Evolutionary conservation across 1,140 invertebrate species (phyloP), one percentile per base, ranked within the genome.

Genomic region (Ceratina japonica): DNA sequence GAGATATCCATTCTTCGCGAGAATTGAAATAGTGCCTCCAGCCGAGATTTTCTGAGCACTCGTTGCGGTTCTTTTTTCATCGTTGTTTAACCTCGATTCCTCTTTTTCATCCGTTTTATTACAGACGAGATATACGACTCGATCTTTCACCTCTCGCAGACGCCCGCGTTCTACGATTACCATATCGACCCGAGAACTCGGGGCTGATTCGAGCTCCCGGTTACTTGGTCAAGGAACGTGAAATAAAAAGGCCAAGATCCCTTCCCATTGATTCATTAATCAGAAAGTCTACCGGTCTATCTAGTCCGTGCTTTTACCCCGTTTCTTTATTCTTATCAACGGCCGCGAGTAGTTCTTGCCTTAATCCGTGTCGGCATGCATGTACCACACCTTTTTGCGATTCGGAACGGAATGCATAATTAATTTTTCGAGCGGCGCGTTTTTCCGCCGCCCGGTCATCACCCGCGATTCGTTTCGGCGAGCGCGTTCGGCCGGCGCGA

Each of bases 361-460:
- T 56, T 44, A 44, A 44, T 44, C 10, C 37, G 44, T 52, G 15
- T 59, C 10, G 63, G 4, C 1, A 37, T 54, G 22, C 59, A 24
- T 58, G 69, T 51, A 56, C 62, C 65, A 63, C 73, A 18, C 51
- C 31, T 84, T 66, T 51, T 83, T 62, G 58, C 56, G 24, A 24
- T n/a, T 61, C n/a, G 1, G n/a, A 52, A 63, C 51, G 31, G 69
- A 73, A 84, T 76, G 69, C 63, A 84, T 83, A 84, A 83, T 76
- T 66, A 83, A 84, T 83, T 83, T 63, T 63, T 72, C 61, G 37
- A 59, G 44, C 44, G 16, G 20, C 59, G 58, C 18, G 22, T 74
- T 74, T 64, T 64, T 64, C 37, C 61, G 24, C 27, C 16, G 20
- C 3, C 0, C 10, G 16, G 37, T 70, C 27, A 37, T 56, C 44